phyloP scores from a whole-genome alignment of 2,888 invertebrate species.

The Arge pagana region DNA sequence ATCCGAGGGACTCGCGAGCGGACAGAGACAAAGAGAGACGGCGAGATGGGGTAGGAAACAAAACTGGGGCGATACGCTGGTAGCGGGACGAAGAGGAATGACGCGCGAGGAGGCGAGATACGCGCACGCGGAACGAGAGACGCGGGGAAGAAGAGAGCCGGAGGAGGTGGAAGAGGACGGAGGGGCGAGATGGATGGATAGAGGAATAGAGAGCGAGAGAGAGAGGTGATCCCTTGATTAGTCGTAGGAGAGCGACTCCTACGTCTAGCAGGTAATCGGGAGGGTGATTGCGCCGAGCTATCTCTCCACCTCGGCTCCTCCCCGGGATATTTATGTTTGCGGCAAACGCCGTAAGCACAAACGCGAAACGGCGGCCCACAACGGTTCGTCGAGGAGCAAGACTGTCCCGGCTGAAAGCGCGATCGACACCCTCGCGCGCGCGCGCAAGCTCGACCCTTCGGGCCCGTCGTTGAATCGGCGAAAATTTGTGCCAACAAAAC shows the following conservation, averaged over 20 bases:
- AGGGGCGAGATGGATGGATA: no score
- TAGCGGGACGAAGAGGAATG: no score
- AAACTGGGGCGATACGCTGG: no score
- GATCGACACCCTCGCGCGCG: neutral
- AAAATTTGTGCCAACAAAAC: no score
- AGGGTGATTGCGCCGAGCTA: slow-evolving; percentile 35
- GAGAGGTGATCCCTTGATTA: slow-evolving; percentile 45
- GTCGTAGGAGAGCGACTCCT: slow-evolving; percentile 26
- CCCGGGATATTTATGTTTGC: slow-evolving; percentile 38
- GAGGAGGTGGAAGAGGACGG: no score
- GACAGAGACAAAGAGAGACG: no score
- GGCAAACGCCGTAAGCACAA: slow-evolving; percentile 20
- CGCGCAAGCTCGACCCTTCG: neutral
- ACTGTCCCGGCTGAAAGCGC: neutral
- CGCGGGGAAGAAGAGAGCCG: no score
- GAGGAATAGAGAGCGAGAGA: no score
- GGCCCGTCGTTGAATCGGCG: no score
- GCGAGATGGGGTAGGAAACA: no score
- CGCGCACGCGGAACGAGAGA: no score
- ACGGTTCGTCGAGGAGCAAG: slow-evolving; percentile 32
- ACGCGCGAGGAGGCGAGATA: no score
- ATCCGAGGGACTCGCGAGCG: slow-evolving; percentile 39
- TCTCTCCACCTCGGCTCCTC: slow-evolving; percentile 13
- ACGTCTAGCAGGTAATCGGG: slow-evolving; percentile 39
- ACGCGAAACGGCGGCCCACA: slow-evolving; percentile 33